Evolutionary conservation across 2,797 vertebrate species (phyloP).

Genomic region (Cephalopachus bancanus): DNA sequence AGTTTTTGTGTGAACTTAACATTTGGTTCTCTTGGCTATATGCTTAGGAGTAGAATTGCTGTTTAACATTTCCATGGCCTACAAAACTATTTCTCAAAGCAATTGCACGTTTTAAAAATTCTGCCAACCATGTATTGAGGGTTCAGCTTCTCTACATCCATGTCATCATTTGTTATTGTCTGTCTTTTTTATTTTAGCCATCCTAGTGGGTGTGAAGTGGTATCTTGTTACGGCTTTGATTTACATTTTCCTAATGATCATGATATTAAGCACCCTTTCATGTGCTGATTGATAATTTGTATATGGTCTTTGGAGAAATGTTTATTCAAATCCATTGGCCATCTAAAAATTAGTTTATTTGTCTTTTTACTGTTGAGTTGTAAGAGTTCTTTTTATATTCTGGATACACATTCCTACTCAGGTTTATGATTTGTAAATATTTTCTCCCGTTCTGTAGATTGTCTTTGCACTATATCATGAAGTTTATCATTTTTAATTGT

Average conservation of each 20-base stretch:
- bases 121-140: neutral
- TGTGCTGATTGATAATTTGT: slow-evolving; percentile 5
- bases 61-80: slow-evolving; percentile 18
- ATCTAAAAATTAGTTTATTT: slow-evolving; percentile 3
- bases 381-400: neutral
- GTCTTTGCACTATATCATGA: slow-evolving; percentile 12
- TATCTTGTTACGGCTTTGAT: neutral
- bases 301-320: neutral
- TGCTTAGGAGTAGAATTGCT: neutral
- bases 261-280: neutral
- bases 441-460: neutral
- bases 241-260: neutral
- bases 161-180: neutral
- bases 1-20: neutral
- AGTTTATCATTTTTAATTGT: slow-evolving; percentile 9
- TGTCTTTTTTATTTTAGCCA: neutral
- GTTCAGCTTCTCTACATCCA: neutral
- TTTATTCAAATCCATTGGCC: slow-evolving; percentile 29
- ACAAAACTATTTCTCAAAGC: slow-evolving; percentile 9
- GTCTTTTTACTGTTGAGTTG: neutral
- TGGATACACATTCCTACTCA: neutral
- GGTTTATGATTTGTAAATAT: slow-evolving; percentile 1
- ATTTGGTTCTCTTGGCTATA: neutral
- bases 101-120: neutral
- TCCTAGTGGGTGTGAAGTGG: neutral